These are phyloP conservation scores for Podotricha telesiphe DNA, from an alignment of 2,888 invertebrate genomes.

Conservation along the genomic window DNA sequence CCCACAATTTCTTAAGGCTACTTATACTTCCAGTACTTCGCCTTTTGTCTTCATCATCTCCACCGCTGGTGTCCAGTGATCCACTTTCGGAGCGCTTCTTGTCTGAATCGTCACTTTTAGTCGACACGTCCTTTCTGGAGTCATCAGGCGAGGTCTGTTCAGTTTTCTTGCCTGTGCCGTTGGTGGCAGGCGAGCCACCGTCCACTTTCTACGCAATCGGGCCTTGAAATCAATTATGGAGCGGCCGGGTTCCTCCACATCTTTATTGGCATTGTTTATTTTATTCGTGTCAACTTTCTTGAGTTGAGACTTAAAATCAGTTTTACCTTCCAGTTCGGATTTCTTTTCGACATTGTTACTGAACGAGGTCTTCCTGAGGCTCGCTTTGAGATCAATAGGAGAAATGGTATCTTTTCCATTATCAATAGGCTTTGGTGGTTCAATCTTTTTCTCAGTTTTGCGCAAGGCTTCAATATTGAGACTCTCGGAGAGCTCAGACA, in stretches of 20 bases:
- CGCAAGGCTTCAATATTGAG: slow-evolving; percentile 86
- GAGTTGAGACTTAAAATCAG: slow-evolving; percentile 86
- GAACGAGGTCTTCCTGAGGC: slow-evolving; percentile 73
- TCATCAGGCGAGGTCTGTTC: slow-evolving; percentile 69
- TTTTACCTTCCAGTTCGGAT: slow-evolving; percentile 59
- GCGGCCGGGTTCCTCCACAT: slow-evolving; percentile 77
- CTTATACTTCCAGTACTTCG: slow-evolving; percentile 96
- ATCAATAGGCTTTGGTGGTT: slow-evolving; percentile 48
- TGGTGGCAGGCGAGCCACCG: slow-evolving; percentile 64
- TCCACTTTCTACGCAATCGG: slow-evolving; percentile 92
- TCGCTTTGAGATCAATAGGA: slow-evolving; percentile 78
- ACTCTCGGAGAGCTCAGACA: slow-evolving; percentile 93
- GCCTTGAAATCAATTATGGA: slow-evolving; percentile 93
- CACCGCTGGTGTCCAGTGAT: slow-evolving; percentile 64
- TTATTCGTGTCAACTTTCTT: slow-evolving; percentile 90
- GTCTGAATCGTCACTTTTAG: slow-evolving; percentile 75
- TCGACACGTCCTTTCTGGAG: slow-evolving; percentile 55
- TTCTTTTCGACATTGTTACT: slow-evolving; percentile 55
- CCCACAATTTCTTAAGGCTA: slow-evolving; percentile 96
- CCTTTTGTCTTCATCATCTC: slow-evolving; percentile 91
- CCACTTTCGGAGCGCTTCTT: slow-evolving; percentile 68
- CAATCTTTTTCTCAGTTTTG: slow-evolving; percentile 58
- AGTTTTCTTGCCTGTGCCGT: slow-evolving; percentile 59
- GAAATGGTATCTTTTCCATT: slow-evolving; percentile 60
- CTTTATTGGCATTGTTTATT: slow-evolving; percentile 79